phyloP scores from a whole-genome alignment of 2,113 vertebrate species.

The Hucho hucho region DNA sequence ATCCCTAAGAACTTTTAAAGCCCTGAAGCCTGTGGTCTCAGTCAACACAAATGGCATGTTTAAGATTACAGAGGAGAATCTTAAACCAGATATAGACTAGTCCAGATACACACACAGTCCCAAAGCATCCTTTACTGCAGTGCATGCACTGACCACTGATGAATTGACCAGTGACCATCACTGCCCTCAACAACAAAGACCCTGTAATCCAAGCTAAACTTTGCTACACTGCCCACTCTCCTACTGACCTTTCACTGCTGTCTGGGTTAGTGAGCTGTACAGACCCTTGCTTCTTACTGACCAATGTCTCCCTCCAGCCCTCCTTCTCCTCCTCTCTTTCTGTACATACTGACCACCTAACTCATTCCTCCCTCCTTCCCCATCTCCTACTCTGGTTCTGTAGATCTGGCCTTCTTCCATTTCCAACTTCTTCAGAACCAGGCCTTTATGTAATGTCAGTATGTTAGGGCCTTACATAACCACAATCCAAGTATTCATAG shows the following conservation, averaged over 20 bases:
- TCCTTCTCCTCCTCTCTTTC: not conserved
- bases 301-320: not conserved
- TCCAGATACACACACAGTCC: not conserved
- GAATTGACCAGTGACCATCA: too few species aligned
- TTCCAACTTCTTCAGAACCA: slow-evolving; percentile 9
- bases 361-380: not conserved
- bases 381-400: not conserved
- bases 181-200: not conserved
- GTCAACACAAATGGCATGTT: not conserved
- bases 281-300: not conserved
- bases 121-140: too few species aligned
- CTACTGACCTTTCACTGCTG: not conserved
- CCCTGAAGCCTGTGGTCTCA: not conserved
- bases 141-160: too few species aligned
- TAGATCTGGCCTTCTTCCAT: not conserved
- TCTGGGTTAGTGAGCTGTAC: not conserved
- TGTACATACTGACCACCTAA: not conserved
- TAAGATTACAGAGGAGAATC: not conserved
- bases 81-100: not conserved
- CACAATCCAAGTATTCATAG: slow-evolving; percentile 34
- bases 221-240: not conserved
- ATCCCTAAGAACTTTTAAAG: too few species aligned
- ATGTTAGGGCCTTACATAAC: slow-evolving; percentile 37
- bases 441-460: slow-evolving; percentile 23
- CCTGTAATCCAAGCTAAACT: not conserved